Evolutionary conservation across 2,113 vertebrate species (phyloP), one percentile per base, ranked within the genome.

Genomic region (Raja brachyura): DNA sequence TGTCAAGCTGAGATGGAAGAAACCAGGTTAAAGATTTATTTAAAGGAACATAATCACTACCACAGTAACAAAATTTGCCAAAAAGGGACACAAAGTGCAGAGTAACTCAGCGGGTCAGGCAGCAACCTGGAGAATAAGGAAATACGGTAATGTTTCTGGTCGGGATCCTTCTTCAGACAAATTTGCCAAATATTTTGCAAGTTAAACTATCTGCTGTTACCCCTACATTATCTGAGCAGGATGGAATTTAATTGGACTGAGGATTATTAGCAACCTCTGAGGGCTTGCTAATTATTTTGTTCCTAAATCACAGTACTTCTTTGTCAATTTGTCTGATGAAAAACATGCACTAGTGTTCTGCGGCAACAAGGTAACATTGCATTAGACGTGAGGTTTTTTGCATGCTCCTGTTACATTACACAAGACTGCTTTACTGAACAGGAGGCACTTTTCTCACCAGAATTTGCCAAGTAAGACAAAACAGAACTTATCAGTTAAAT

Each of bases 231-330:
- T 54, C 68, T 92, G 90, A 33, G 39, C 39, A 25, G 33, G 10
- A 20, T 73, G 68, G 90, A 74, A 92, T 92, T 88, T 88, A 88
- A 88, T 88, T 88, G 59, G 56, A 28, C 28, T n/a, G 13, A 28
- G 54, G 16, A 90, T 90, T 90, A 63, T 68, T 90, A 68, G 59
- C 59, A 33, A n/a, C 31, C 3, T 31, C 3, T 90, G n/a, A n/a
- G 61, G 61, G 48, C 86, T 90, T 90, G 61, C n/a, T 68, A 68
- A 33, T 90, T 90, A 90, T 68, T 66, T 39, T 92, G 33, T 92
- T 74, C 33, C 68, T 39, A 28, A 68, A 28, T 25, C 33, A 54
- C 68, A 48, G 48, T 48, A 54, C 48, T 74, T 73, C 68, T 73
- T 33, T 54, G 66, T 74, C 68, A 73, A 28, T 92, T 92, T 92